These are phyloP conservation scores for Pollenia amentaria DNA, from an alignment of 2,888 invertebrate species.

Conservation along the genomic window DNA sequence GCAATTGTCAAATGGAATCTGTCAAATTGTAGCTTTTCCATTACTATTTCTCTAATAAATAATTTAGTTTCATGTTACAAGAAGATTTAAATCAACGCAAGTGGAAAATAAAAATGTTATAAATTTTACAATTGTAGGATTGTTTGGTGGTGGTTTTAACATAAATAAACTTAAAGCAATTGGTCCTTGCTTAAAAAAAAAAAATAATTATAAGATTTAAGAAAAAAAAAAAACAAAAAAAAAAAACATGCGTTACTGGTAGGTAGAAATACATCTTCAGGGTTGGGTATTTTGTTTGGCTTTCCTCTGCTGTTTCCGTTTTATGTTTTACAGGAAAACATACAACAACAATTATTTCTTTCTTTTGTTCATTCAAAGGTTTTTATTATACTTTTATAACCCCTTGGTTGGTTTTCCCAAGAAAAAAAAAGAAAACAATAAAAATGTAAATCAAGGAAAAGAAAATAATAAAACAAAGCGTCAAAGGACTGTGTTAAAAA, in stretches of 20 bases:
- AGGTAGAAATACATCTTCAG: not conserved
- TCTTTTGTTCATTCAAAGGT: slow-evolving; percentile 35
- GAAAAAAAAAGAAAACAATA: slow-evolving; percentile 62
- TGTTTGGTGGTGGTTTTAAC: slow-evolving; percentile 16
- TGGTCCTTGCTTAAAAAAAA: slow-evolving; percentile 6
- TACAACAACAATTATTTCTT: slow-evolving; percentile 21
- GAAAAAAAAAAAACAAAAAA: slow-evolving; percentile 10
- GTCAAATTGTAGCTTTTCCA: slow-evolving; percentile 45
- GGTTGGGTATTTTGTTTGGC: not conserved
- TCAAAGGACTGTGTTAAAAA: slow-evolving; percentile 29
- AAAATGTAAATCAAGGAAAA: slow-evolving; percentile 52
- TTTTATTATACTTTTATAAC: slow-evolving; percentile 36
- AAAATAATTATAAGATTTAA: not conserved
- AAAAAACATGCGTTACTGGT: not conserved
- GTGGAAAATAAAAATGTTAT: slow-evolving; percentile 31
- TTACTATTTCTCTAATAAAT: slow-evolving; percentile 15
- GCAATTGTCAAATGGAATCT: slow-evolving; percentile 38
- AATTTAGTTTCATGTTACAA: not conserved
- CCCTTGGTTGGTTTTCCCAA: slow-evolving; percentile 39
- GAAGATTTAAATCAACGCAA: slow-evolving; percentile 22
- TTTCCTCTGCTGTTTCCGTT: slow-evolving; percentile 11
- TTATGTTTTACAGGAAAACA: slow-evolving; percentile 10
- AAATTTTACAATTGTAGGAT: slow-evolving; percentile 6
- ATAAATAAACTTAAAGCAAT: slow-evolving; percentile 12
- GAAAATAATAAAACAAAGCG: slow-evolving; percentile 23